These are phyloP conservation scores for Hydrotaea diabolus DNA, from an alignment of 2,888 invertebrate genomes.

Conservation along the genomic window DNA sequence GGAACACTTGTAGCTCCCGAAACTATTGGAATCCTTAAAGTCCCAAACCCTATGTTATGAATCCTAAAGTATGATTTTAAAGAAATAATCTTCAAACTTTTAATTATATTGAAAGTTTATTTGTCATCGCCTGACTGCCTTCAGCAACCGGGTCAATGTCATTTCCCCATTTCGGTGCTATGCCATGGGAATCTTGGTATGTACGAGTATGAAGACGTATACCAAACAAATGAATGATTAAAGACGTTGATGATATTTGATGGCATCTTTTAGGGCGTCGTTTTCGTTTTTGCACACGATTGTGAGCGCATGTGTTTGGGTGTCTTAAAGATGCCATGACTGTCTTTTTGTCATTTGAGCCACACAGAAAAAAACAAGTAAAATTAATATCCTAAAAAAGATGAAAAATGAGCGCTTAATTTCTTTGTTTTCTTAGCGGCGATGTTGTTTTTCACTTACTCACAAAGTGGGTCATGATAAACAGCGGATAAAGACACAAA, in stretches of 20 bases:
- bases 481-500: neutral
- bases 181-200: neutral
- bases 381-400: neutral
- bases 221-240: neutral
- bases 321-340: too few species aligned
- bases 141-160: neutral
- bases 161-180: neutral
- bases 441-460: neutral
- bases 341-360: too few species aligned
- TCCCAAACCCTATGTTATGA: too few species aligned
- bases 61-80: too few species aligned
- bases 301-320: too few species aligned
- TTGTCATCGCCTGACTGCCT: neutral
- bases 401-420: neutral
- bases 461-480: neutral
- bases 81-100: too few species aligned
- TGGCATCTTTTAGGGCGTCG: constrained; percentile 27
- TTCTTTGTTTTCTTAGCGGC: neutral
- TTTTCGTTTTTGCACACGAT: neutral
- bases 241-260: constrained; percentile 19
- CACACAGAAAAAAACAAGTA: neutral
- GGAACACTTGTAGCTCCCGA: too few species aligned
- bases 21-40: too few species aligned
- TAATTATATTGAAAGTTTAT: neutral
- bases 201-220: neutral